Conservation (phyloP, 2,113 vertebrate species). For the Cyprinus carpio region DNA sequence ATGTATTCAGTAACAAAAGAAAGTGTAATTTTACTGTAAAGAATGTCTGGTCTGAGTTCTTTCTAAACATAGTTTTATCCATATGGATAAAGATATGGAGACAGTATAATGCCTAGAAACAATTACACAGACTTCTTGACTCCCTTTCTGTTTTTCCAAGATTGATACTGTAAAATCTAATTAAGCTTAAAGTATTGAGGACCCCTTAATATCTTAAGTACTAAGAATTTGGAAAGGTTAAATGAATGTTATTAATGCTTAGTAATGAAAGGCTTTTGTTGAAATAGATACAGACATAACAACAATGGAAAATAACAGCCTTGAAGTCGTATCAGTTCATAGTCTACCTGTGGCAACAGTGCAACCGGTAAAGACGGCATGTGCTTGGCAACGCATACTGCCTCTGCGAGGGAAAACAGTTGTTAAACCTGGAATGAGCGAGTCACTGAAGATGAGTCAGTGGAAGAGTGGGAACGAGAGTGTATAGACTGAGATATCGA, state of each 20-base stretch:
- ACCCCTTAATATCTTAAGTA: not conserved
- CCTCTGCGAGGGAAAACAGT: constrained; percentile 55
- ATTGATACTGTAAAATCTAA: constrained; percentile 20
- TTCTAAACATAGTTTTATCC: not conserved
- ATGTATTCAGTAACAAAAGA: not conserved
- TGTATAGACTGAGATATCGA: constrained; percentile 52
- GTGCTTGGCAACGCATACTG: constrained; percentile 44
- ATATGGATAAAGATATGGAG: not conserved
- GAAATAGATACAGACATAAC: not conserved
- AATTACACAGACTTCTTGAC: not conserved
- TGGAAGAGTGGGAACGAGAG: constrained; percentile 43
- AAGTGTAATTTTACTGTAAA: not conserved
- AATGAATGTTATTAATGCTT: constrained; percentile 23
- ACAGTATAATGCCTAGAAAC: constrained; percentile 7
- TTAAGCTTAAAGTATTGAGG: constrained; percentile 9
- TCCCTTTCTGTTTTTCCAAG: not conserved
- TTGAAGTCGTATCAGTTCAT: constrained; percentile 42
- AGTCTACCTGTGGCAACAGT: constrained; percentile 48
- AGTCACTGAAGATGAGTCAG: constrained; percentile 60
- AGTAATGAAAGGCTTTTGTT: constrained; percentile 12
- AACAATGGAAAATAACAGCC: constrained; percentile 39
- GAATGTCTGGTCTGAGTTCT: not conserved
- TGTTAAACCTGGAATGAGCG: constrained; percentile 62
- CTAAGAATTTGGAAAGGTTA: not conserved
- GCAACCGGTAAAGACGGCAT: constrained; percentile 47